Conservation (phyloP, 2,888 invertebrate genomes). For the Agonopterix heracliana region DNA sequence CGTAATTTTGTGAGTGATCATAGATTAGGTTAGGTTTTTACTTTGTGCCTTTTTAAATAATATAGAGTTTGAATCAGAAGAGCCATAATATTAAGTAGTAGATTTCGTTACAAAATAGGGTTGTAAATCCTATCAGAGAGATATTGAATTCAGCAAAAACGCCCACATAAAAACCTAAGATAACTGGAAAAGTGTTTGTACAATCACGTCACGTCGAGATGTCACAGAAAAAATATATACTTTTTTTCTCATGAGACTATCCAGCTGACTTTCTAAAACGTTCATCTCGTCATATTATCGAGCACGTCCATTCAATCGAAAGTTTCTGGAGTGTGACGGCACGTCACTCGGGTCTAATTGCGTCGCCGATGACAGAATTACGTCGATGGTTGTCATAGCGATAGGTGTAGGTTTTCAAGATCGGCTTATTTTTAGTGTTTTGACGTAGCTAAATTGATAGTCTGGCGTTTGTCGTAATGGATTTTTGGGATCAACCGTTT, state of each 20-base stretch:
- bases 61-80: no score
- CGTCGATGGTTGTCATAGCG: slow-evolving; percentile 43
- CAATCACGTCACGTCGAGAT: background rate
- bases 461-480: background rate
- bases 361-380: slow-evolving; percentile 53
- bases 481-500: background rate
- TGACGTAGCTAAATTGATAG: slow-evolving; percentile 34
- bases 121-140: no score
- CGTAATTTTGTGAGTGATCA: no score
- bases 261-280: slow-evolving; percentile 9
- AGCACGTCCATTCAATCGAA: slow-evolving; percentile 12
- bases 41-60: no score
- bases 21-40: no score
- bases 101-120: no score
- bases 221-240: slow-evolving; percentile 7
- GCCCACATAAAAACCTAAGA: background rate
- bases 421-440: slow-evolving; percentile 36
- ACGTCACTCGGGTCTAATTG: slow-evolving; percentile 39
- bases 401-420: slow-evolving; percentile 16
- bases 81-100: no score
- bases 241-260: background rate
- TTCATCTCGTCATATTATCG: slow-evolving; percentile 7
- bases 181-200: slow-evolving; percentile 4
- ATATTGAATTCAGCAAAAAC: no score
- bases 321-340: slow-evolving; percentile 28